phyloP scores from a whole-genome alignment of 2,113 vertebrate species.

The Melanocharis versteri region DNA sequence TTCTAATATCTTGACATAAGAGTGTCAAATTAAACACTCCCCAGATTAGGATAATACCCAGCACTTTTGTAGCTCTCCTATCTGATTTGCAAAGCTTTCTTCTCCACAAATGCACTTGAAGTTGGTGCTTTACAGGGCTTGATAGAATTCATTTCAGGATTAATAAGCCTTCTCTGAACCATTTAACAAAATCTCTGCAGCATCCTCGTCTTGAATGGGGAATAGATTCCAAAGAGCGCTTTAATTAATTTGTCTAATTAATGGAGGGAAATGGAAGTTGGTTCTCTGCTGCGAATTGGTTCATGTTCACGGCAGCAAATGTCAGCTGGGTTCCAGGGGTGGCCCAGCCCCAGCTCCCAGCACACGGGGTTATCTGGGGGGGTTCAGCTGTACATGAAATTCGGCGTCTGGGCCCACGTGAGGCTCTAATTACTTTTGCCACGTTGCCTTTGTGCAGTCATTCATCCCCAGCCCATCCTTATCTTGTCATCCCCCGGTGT shows the following conservation, averaged over 20 bases:
- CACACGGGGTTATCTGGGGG: conserved; percentile 71
- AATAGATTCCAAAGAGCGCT: not conserved
- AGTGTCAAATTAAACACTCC: conserved; percentile 53
- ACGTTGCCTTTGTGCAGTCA: conserved; percentile 66
- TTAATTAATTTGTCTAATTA: conserved; percentile 67
- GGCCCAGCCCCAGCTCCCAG: not conserved
- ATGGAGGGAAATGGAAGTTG: conserved; percentile 2
- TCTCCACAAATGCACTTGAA: conserved; percentile 43
- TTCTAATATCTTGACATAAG: conserved; percentile 54
- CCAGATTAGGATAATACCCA: conserved; percentile 47
- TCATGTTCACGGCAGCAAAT: conserved; percentile 29
- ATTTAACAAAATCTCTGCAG: conserved; percentile 38
- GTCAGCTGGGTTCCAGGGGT: conserved; percentile 24
- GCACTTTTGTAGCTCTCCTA: conserved; percentile 28
- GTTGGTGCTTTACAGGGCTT: conserved; percentile 16
- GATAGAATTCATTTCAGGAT: conserved; percentile 36
- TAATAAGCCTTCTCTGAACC: conserved; percentile 55
- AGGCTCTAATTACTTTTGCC: conserved; percentile 73
- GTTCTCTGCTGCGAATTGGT: not conserved
- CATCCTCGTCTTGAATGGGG: not conserved
- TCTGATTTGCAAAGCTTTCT: conserved; percentile 56
- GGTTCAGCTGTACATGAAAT: conserved; percentile 54
- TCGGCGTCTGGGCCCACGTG: conserved; percentile 38
- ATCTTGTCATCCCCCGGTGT: conserved; percentile 74
- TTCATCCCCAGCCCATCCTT: conserved; percentile 68